These are phyloP conservation scores for Rhagoletis pomonella DNA, from an alignment of 1,140 invertebrate genomes.

Conservation along the genomic window DNA sequence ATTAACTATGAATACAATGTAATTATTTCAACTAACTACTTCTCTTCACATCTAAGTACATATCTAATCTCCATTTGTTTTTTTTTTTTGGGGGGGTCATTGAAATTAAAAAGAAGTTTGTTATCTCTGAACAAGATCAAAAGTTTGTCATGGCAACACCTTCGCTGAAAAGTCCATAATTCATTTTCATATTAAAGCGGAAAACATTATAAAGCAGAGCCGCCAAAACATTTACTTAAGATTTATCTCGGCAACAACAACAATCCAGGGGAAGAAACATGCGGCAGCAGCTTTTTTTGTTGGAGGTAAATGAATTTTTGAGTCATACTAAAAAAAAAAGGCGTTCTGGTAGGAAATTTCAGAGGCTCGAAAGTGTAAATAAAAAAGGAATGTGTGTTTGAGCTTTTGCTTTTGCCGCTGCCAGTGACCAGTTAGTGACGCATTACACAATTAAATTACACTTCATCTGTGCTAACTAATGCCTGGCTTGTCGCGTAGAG, in stretches of 20 bases:
- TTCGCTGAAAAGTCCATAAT: conserved; percentile 26
- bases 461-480: neutral
- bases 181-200: neutral
- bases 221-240: conserved; percentile 11
- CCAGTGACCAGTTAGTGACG: conserved; percentile 28
- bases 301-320: neutral
- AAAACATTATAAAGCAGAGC: neutral
- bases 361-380: neutral
- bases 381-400: neutral
- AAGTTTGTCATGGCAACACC: conserved; percentile 24
- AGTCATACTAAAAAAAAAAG: neutral
- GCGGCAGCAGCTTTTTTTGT: neutral
- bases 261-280: neutral
- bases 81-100: neutral
- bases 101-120: neutral
- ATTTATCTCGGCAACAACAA: neutral
- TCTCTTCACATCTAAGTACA: neutral
- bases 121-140: conserved; percentile 40
- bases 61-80: conserved; percentile 17
- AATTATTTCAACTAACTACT: neutral
- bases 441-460: conserved; percentile 27
- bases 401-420: neutral
- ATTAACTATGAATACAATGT: neutral
- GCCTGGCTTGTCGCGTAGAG: no score
- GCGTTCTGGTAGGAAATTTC: neutral